Base-by-base conservation (phyloP, 2,797 vertebrate species). In the Huso huso region DNA sequence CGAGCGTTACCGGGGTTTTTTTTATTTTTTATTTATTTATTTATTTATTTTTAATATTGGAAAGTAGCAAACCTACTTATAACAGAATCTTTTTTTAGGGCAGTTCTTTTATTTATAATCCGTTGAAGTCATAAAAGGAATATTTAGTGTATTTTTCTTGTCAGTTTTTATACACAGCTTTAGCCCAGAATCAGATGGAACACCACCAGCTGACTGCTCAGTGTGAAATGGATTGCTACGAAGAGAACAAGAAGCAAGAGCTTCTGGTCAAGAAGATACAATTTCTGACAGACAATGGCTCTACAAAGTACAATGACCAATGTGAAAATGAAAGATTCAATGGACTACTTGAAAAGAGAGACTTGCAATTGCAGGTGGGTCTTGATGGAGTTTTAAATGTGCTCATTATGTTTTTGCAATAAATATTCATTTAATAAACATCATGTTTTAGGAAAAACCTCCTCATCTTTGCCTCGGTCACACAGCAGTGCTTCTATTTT, bases 191-290 rank as follows among this genome's bases (percentile, higher is more conserved):
- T 48, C 82, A 70, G 69, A 76, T 6, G 61, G 48, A 18, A 0
- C 51, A 70, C 13, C 81, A 87, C 18, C 70, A 83, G 71, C 66
- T 68, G 9, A 6, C 84, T 68, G 57, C 83, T 13, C 71, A 72
- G n/a, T 72, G 53, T 1, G 86, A 89, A 9, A 9, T 86, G 57
- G 72, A 69, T 0, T 12, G 77, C 6, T 87, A 84, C 11, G 81
- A 84, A 69, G 84, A 88, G 74, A 75, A 61, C 52, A 69, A 81
- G 5, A 66, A 84, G 48, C 87, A 87, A 63, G 85, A 89, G 3
- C 49, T 88, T 15, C 79, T 89, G 63, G 69, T 77, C 67, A 74
- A 71, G 68, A 65, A 70, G 58, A 69, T 13, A 0, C 70, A 73
- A 51, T 69, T 71, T 0, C 73, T 80, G 1, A 57, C 13, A 0